Conservation (phyloP, 1,140 invertebrate genomes). For the Ips nitidus region DNA sequence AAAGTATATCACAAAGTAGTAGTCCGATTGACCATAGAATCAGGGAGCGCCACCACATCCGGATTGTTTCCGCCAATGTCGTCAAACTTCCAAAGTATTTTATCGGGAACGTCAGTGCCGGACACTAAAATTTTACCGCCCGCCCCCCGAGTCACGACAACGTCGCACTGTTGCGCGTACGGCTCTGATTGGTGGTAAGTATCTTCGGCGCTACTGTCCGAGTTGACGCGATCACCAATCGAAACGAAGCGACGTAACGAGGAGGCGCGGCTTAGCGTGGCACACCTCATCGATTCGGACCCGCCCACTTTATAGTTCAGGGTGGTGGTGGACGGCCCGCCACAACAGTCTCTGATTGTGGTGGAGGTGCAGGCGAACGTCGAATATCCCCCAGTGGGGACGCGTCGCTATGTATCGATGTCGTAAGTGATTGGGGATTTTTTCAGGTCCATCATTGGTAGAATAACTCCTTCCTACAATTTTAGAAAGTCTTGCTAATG, state of each 20-base stretch:
- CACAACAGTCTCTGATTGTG: conserved; percentile 49
- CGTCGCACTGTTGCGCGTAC: conserved; percentile 22
- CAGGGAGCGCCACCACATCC: conserved; percentile 49
- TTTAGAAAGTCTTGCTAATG: background rate
- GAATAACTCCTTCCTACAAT: conserved; percentile 57
- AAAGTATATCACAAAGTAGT: conserved; percentile 51
- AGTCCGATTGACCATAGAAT: conserved; percentile 48
- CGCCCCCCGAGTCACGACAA: conserved; percentile 34
- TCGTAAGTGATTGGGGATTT: conserved; percentile 58
- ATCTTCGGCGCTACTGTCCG: conserved; percentile 9
- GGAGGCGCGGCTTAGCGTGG: conserved; percentile 40
- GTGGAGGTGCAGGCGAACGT: conserved; percentile 47
- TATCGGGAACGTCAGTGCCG: conserved; percentile 40
- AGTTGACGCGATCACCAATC: conserved; percentile 2
- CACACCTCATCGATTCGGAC: conserved; percentile 41
- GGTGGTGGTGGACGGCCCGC: conserved; percentile 48
- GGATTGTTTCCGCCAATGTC: conserved; percentile 49
- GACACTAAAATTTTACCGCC: conserved; percentile 31
- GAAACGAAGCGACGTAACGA: conserved; percentile 26
- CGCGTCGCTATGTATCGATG: conserved; percentile 54
- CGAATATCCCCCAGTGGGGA: conserved; percentile 41
- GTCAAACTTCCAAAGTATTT: conserved; percentile 52
- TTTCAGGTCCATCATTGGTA: conserved; percentile 59
- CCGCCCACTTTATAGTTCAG: conserved; percentile 46
- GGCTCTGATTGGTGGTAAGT: conserved; percentile 19